Conservation (phyloP, 2,888 invertebrate genomes). For the Sialis lutaria region DNA sequence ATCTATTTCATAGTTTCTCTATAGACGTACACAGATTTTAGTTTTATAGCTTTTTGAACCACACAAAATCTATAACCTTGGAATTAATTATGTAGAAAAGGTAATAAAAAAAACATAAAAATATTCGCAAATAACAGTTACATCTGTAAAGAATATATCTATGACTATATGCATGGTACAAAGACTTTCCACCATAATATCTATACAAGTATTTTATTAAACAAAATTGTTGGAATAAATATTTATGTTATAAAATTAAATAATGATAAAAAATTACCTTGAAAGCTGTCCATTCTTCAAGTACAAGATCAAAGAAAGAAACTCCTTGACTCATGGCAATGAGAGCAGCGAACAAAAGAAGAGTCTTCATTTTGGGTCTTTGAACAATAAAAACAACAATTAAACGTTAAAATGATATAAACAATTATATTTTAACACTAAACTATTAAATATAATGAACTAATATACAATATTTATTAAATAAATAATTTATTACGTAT, state of each 20-base stretch:
- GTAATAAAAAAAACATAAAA: conserved; percentile 4
- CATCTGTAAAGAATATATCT: neutral
- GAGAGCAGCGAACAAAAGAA: conserved; percentile 26
- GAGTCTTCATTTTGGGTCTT: conserved; percentile 21
- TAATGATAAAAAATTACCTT: conserved; percentile 18
- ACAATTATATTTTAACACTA: neutral
- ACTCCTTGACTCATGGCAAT: conserved; percentile 43
- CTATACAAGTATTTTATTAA: too few relatives aligned
- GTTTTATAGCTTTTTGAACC: too few relatives aligned
- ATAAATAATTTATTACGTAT: neutral
- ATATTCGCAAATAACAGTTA: neutral
- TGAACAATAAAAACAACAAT: conserved; percentile 4
- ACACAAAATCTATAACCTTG: too few relatives aligned
- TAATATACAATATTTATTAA: neutral
- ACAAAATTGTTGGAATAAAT: too few relatives aligned
- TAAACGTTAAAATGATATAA: neutral
- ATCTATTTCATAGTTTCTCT: too few relatives aligned
- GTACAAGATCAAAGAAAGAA: conserved; percentile 51
- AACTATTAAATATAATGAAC: neutral
- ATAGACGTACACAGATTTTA: too few relatives aligned
- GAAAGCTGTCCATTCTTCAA: conserved; percentile 25
- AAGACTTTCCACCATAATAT: too few relatives aligned
- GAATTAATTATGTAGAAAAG: conserved; percentile 1
- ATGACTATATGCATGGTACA: too few relatives aligned
- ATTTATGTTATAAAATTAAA: conserved; percentile 5